phyloP scores from a whole-genome alignment of 1,140 invertebrate species.

The Cheumatopsyche charites region DNA sequence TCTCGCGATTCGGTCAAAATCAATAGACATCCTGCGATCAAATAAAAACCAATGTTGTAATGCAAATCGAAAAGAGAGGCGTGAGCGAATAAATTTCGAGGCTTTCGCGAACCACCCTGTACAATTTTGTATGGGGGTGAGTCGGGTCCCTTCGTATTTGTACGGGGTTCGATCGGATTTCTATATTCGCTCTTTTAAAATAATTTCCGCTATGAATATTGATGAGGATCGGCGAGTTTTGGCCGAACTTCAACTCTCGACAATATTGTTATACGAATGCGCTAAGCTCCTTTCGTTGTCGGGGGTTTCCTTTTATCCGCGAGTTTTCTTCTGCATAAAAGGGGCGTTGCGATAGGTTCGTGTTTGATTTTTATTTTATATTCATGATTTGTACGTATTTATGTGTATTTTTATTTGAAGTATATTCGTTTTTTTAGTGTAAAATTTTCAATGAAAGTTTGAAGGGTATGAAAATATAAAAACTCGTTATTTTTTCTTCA shows the following conservation, averaged over 20 bases:
- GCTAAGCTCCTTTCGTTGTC: slow-evolving; percentile 18
- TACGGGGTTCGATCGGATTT: not conserved
- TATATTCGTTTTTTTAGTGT: too few relatives aligned
- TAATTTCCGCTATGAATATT: slow-evolving; percentile 39
- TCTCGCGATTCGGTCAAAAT: slow-evolving; percentile 1
- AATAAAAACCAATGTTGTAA: slow-evolving; percentile 24
- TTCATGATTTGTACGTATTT: too few relatives aligned
- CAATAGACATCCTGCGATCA: slow-evolving; percentile 21
- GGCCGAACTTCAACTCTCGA: slow-evolving; percentile 5
- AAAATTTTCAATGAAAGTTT: too few relatives aligned
- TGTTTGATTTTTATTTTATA: too few relatives aligned
- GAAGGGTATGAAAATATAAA: too few relatives aligned
- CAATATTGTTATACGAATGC: slow-evolving; percentile 24
- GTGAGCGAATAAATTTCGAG: slow-evolving; percentile 24
- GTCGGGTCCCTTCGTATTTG: slow-evolving; percentile 3
- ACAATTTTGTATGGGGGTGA: too few relatives aligned
- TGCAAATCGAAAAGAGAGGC: slow-evolving; percentile 20
- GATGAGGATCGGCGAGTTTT: slow-evolving; percentile 33
- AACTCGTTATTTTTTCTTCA: too few relatives aligned
- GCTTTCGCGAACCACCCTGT: slow-evolving; percentile 15
- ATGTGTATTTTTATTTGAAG: too few relatives aligned
- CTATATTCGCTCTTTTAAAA: slow-evolving; percentile 29
- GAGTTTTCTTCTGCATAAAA: not conserved
- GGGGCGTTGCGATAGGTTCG: too few relatives aligned
- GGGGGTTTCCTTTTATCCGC: slow-evolving; percentile 7